Conservation (phyloP, 2,113 vertebrate species). For the Dicrurus megarhynchus region DNA sequence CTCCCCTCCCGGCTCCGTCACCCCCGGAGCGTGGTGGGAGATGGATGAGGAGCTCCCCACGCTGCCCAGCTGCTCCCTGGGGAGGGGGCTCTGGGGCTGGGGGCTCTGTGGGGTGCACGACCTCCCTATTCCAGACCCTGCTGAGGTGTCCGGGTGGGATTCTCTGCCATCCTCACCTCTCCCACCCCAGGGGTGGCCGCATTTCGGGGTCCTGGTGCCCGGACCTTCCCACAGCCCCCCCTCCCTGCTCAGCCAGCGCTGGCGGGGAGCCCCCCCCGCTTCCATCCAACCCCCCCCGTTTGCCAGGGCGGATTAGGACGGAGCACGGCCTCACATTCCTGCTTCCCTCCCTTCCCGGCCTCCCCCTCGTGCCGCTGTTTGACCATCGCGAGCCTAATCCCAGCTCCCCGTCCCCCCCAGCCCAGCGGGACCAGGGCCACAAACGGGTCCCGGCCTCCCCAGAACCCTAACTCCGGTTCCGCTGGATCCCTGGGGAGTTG, state of each 20-base stretch:
- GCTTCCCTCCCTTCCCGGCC: not conserved
- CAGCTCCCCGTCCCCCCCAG: rapidly evolving
- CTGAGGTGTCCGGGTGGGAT: not conserved
- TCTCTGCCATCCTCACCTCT: not conserved
- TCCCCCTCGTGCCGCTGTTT: not conserved
- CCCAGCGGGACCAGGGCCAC: not conserved
- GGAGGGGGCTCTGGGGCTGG: not conserved
- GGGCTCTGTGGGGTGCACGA: not conserved
- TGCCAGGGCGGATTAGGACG: not conserved
- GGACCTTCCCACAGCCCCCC: not conserved
- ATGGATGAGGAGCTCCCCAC: not conserved
- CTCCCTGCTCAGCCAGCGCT: not conserved
- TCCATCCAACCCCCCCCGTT: not conserved
- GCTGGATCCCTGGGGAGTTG: rapidly evolving
- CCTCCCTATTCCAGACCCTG: not conserved
- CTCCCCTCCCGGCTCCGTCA: not conserved
- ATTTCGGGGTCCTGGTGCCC: not conserved
- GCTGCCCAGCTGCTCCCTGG: not conserved
- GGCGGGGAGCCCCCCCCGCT: not conserved
- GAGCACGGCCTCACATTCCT: not conserved
- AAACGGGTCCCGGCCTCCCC: not conserved
- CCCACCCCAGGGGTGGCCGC: not conserved
- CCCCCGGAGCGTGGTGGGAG: not conserved
- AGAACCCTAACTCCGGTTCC: not conserved
- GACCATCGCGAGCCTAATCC: not conserved